phyloP scores from a whole-genome alignment of 92 coral and sea anemone genomes.

The Zoanthus sociatus region DNA sequence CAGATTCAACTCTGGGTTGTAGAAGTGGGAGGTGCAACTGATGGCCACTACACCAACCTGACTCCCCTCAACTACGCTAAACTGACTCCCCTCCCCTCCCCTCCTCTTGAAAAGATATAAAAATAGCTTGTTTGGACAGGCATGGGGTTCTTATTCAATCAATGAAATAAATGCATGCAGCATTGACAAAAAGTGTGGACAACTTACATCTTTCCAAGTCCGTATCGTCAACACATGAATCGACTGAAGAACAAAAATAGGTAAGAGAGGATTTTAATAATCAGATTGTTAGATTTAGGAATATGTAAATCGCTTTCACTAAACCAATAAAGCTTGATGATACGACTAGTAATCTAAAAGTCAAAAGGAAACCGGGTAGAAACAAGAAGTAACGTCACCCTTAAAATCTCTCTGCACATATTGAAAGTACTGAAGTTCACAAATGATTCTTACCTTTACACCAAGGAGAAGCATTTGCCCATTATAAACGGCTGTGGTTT shows the following conservation, averaged over 20 bases:
- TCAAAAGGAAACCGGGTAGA: too few relatives aligned
- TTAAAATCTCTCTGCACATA: not conserved
- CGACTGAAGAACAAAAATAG: conserved; percentile 59
- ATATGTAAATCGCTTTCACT: too few relatives aligned
- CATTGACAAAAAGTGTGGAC: not conserved
- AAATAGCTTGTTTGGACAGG: not conserved
- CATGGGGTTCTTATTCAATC: too few relatives aligned
- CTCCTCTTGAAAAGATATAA: not conserved
- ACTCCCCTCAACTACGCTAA: too few relatives aligned
- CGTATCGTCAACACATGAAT: conserved; percentile 92
- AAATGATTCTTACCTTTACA: conserved; percentile 67
- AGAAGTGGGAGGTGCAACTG: too few relatives aligned
- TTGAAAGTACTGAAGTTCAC: not conserved
- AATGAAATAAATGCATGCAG: too few relatives aligned
- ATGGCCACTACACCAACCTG: too few relatives aligned
- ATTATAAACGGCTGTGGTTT: conserved; percentile 85
- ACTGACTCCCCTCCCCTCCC: too few relatives aligned
- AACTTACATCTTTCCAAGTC: conserved; percentile 94
- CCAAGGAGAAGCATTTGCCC: conserved; percentile 91
- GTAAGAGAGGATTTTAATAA: not conserved
- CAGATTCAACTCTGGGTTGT: too few relatives aligned
- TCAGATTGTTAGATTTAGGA: too few relatives aligned
- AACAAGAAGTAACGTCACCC: too few relatives aligned
- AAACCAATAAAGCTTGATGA: not conserved
- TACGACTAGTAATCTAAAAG: too few relatives aligned